These are phyloP conservation scores for Protobothrops mucrosquamatus DNA, from an alignment of 2,113 vertebrate genomes.

Conservation along the genomic window DNA sequence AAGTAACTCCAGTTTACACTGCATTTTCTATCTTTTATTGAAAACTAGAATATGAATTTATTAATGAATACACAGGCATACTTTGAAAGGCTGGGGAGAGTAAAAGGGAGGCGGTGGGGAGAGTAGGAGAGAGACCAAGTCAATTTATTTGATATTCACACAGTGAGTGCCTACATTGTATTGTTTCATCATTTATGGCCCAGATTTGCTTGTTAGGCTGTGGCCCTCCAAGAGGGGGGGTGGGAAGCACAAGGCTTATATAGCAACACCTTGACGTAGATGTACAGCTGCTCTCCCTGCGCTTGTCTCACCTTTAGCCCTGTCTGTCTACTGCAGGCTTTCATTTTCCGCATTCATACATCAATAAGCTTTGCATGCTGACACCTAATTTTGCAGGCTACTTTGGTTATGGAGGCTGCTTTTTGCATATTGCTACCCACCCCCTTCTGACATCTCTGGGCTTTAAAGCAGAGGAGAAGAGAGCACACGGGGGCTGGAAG, in stretches of 20 bases:
- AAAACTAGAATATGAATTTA: conserved; percentile 93
- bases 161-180: conserved; percentile 81
- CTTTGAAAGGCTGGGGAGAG: conserved; percentile 63
- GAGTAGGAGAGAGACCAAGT: conserved; percentile 53
- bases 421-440: conserved; percentile 97
- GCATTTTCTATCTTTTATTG: conserved; percentile 84
- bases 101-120: background rate
- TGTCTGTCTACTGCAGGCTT: conserved; percentile 97
- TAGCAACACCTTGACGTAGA: conserved; percentile 94
- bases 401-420: conserved; percentile 97
- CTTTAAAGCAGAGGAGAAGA: conserved; percentile 83
- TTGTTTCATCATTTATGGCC: conserved; percentile 90
- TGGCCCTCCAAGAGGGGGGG: conserved; percentile 81
- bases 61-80: conserved; percentile 89
- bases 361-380: conserved; percentile 98
- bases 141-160: conserved; percentile 92
- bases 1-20: conserved; percentile 88
- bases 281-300: conserved; percentile 95
- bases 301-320: conserved; percentile 97
- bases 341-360: conserved; percentile 99
- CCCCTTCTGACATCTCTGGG: conserved; percentile 89
- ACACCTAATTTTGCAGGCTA: conserved; percentile 99
- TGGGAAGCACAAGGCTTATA: conserved; percentile 71
- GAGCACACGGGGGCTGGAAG: conserved; percentile 38
- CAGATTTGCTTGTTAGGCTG: conserved; percentile 93